Evolutionary conservation across 2,797 vertebrate genomes (phyloP), one percentile per base, ranked within the genome.

Genomic region (Parauchenoglanis punctatus): DNA sequence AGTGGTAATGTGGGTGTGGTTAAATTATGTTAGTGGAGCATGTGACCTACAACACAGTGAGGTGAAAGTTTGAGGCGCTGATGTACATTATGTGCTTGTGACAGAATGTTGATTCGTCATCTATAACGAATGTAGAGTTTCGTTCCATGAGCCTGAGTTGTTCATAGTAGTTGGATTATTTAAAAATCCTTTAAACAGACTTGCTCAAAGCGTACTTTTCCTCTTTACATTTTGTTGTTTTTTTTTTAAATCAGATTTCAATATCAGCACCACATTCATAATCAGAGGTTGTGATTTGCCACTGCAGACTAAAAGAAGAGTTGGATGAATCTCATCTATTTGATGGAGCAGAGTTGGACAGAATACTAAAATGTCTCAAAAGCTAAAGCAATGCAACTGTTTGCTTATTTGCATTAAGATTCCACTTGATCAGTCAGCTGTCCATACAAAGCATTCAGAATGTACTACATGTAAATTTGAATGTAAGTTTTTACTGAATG

Each of bases 401-500:
- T 35, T 86, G 76, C 85, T 86, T 73, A 46, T 83, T 78, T 83
- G 49, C 2, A 20, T 83, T 68, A 28, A 56, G 52, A 54, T 31
- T 77, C 11, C n/a, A 52, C 56, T 23, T 35, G 23, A 70, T 84
- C 25, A 67, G 61, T 46, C n/a, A 44, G 2, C 63, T 85, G 56
- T 73, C 73, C 54, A 46, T 73, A 73, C 46, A 67, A 40, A 72
- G 35, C 63, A 67, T 70, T 25, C 17, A 7, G 17, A 81, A 58
- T 46, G 28, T 80, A 46, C 28, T 54, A 81, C 54, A 73, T 52
- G 18, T 28, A 31, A 54, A 85, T 70, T 28, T 83, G 7, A 49
- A 49, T 44, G n/a, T 82, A 59, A 23, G 44, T 73, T 80, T 82
- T 86, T 15, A 54, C 11, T 49, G 13, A 83, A 83, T 83, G n/a